Percentiles rank a stretch among this genome's conserved stretches.
These are phyloP conservation scores for Scelioninae gen. 2 DNA, from an alignment of 2,888 invertebrate genomes.

Conservation along the genomic window DNA sequence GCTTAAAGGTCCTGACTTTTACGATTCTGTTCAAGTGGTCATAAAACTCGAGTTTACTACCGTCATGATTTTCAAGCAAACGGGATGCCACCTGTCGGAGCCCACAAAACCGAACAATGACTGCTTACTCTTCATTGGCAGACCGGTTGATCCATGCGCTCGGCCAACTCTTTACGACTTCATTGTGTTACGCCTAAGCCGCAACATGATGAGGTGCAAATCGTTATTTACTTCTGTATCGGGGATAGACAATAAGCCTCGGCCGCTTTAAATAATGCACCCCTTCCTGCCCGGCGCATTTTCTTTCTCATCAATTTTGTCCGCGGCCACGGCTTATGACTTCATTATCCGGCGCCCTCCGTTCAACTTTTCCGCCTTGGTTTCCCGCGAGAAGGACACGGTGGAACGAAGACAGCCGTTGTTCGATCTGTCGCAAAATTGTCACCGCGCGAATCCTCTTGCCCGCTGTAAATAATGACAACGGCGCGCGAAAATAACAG, in stretches of 20 bases:
- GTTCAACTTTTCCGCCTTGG: no score
- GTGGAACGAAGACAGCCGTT: no score
- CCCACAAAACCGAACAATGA: slow-evolving; percentile 68
- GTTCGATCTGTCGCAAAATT: slow-evolving; percentile 1
- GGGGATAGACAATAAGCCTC: slow-evolving; percentile 50
- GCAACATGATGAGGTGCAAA: slow-evolving; percentile 58
- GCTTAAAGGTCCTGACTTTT: slow-evolving; percentile 77
- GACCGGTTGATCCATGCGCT: slow-evolving; percentile 62
- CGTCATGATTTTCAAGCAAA: slow-evolving; percentile 76
- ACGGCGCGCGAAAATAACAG: slow-evolving; percentile 36
- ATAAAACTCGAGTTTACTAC: slow-evolving; percentile 79
- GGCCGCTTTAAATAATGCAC: slow-evolving; percentile 57
- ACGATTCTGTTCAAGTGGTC: slow-evolving; percentile 78
- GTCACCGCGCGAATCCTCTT: slow-evolving; percentile 61
- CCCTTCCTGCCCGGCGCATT: slow-evolving; percentile 31
- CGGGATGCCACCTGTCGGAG: slow-evolving; percentile 75
- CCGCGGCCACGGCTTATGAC: slow-evolving; percentile 34
- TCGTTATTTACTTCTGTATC: slow-evolving; percentile 50
- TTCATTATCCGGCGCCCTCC: slow-evolving; percentile 47
- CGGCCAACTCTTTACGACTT: slow-evolving; percentile 61
- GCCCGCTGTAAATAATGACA: slow-evolving; percentile 66
- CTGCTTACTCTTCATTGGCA: slow-evolving; percentile 61
- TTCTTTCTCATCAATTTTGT: slow-evolving; percentile 33
- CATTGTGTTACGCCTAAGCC: slow-evolving; percentile 53
- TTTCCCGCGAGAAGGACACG: no score